Base-by-base conservation (phyloP, 92 coral and sea anemone genomes). In the Micromussa lordhowensis region DNA sequence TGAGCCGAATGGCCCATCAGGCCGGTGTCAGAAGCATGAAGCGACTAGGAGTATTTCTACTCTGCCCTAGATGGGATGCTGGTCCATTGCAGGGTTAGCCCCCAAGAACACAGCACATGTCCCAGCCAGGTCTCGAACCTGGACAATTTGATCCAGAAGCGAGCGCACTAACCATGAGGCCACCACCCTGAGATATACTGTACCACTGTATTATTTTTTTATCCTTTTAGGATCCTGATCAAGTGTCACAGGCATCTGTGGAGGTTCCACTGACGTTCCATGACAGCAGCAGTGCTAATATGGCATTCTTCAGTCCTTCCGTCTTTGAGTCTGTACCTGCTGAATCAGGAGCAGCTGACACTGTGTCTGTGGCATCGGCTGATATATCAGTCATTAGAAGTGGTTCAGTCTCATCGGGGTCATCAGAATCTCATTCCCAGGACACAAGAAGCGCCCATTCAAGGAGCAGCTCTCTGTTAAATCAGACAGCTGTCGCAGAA, bases 381-480 rank as follows among this genome's bases (percentile, higher is more conserved):
- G 91, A 86, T 16, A 49, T 86, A 19, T 90, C 91, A 24, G 77
- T 95, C 59, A 29, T 90, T 14, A 85, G 98, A 80, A 95, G 91
- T 86, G 94, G 83, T 13, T 95, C 98, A 15, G 87, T 95, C 8
- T 95, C 98, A 1, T 88, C 95, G 8, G 86, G 90, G 11, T 94
- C 98, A 70, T 91, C 95, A 34, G 93, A 88, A 26, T 80, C 96
- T 18, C 82, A 78, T 30, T 90, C 93, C 44, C 59, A 40, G 35
- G 88, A 91, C 78, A 28, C 88, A 1, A 83, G 82, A 34, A 93
- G 90, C 78, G 75, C 53, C 34, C 88, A 93, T 24, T 87, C 87
- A 3, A 87, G 91, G 79, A 79, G 87, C 63, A 85, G 78, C 55
- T 86, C 89, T 24, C n/a, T 86, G 24, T n/a, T 73, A 54, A 71